Conservation (phyloP, 2,797 vertebrate species). For the Remorina albescens region DNA sequence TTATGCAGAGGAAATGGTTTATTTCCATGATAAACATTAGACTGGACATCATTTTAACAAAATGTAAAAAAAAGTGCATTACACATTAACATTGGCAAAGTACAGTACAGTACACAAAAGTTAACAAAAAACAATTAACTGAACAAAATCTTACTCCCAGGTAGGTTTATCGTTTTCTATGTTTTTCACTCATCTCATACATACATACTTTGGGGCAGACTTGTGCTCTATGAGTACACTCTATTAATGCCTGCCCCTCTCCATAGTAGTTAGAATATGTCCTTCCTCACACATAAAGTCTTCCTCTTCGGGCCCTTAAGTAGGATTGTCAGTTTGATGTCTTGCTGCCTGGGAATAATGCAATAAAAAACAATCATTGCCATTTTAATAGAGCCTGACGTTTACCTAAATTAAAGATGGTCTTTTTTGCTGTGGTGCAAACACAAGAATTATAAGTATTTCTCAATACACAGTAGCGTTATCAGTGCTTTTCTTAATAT, state of each 20-base stretch:
- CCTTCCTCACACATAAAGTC: conserved; percentile 31
- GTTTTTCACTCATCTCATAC: conserved; percentile 56
- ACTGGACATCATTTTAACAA: conserved; percentile 89
- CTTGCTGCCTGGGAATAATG: conserved; percentile 61
- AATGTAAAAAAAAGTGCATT: conserved; percentile 90
- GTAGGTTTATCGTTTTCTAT: conserved; percentile 46
- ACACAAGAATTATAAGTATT: conserved; percentile 62
- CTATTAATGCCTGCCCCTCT: conserved; percentile 51
- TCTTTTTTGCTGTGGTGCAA: conserved; percentile 62
- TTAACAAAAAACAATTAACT: conserved; percentile 66
- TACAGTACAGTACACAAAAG: conserved; percentile 88
- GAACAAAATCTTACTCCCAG: conserved; percentile 63
- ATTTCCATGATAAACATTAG: conserved; percentile 90
- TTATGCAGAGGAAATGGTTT: conserved; percentile 85
- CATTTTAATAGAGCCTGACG: conserved; percentile 41
- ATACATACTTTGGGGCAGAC: conserved; percentile 60
- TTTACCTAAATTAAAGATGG: conserved; percentile 50
- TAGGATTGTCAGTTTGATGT: conserved; percentile 73
- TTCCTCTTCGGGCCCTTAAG: conserved; percentile 46
- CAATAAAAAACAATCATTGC: conserved; percentile 29
- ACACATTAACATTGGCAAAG: conserved; percentile 85
- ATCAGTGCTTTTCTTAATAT: conserved; percentile 65
- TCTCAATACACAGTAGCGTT: conserved; percentile 61
- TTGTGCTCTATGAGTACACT: conserved; percentile 71
- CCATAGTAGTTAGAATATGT: conserved; percentile 36